A percentile compares a stretch with the other conserved stretches of the same genome.
phyloP scores from a whole-genome alignment of 2,113 vertebrate genomes.

The Oryzias woworae region DNA sequence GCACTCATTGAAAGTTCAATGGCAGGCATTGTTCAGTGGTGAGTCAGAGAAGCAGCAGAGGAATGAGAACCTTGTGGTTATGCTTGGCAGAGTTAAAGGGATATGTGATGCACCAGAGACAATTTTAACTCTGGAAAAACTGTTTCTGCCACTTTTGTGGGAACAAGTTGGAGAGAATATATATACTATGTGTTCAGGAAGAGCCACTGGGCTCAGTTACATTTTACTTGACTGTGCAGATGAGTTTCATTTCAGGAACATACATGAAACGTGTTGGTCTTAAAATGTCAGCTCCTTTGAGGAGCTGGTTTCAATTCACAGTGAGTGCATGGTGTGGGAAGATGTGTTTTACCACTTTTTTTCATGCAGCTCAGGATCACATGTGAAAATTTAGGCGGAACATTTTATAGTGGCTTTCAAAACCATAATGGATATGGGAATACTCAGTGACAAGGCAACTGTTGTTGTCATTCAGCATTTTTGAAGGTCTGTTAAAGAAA shows the following conservation, averaged over 20 bases:
- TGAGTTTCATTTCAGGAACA: no score
- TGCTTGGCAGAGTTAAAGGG: constrained; percentile 56
- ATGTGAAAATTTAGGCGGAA: constrained; percentile 13
- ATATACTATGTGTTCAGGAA: constrained; percentile 8
- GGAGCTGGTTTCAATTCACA: no score
- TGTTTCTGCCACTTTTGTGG: constrained; percentile 37
- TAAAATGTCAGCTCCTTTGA: no score
- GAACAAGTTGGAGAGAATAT: constrained; percentile 15
- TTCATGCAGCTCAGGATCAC: no score
- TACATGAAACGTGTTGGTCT: no score
- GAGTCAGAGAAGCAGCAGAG: constrained; percentile 59
- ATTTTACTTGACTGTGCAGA: no score
- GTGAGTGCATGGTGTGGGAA: no score
- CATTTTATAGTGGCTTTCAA: constrained; percentile 60
- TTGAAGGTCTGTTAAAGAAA: constrained; percentile 35
- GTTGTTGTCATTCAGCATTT: constrained; percentile 21
- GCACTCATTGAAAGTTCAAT: constrained; percentile 67
- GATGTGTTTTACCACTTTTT: no score
- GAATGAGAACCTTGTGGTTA: constrained; percentile 44
- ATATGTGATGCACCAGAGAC: constrained; percentile 67
- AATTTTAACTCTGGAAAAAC: constrained; percentile 52
- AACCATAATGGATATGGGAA: constrained; percentile 59
- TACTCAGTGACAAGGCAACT: constrained; percentile 46
- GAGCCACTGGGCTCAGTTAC: no score
- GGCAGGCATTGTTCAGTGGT: constrained; percentile 73